Base-by-base conservation (phyloP, 1,140 invertebrate species). In the Branchinecta lynchi region DNA sequence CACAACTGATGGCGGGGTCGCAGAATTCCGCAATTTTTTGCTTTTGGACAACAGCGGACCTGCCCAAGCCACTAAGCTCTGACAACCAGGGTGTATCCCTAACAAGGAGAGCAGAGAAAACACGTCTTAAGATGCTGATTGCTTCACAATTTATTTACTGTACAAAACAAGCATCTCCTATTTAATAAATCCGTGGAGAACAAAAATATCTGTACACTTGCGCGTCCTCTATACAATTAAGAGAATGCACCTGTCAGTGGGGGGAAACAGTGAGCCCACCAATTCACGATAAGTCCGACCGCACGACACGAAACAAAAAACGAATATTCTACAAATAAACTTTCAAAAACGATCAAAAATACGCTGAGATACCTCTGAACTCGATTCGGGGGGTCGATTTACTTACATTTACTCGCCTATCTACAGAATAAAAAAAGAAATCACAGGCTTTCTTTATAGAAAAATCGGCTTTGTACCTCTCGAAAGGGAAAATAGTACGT, bases 151-250 rank as follows among this genome's bases (percentile, higher is more conserved):
- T 60, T 60, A 60, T 60, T 60, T 60, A 60, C 51, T 60, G 51
- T 60, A 60, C 51, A 60, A 60, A 60, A 60, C 51, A 60, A 60
- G 51, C 51, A 60, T 60, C 51, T 60, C 51, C 51, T 60, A 60
- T 60, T 60, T 20, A 60, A 60, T 60, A 60, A 60, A 60, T 60
- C 51, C 51, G 51, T 60, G 51, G 51, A 60, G 51, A 60, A 60
- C 51, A 60, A 60, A 60, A 60, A 60, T 60, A 60, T 60, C 51
- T 60, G 51, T 60, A 60, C 51, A 60, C 17, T 60, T 6, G 51
- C 51, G 51, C 51, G 17, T 60, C 17, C 32, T 60, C 12, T 60
- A 60, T 20, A 60, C 51, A 60, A 15, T 15, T 15, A 60, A 60
- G 51, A 20, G 17, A 60, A 60, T 60, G 51, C 51, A 60, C 51